phyloP scores from a whole-genome alignment of 2,797 vertebrate genomes.

The Heterohyrax brucei region DNA sequence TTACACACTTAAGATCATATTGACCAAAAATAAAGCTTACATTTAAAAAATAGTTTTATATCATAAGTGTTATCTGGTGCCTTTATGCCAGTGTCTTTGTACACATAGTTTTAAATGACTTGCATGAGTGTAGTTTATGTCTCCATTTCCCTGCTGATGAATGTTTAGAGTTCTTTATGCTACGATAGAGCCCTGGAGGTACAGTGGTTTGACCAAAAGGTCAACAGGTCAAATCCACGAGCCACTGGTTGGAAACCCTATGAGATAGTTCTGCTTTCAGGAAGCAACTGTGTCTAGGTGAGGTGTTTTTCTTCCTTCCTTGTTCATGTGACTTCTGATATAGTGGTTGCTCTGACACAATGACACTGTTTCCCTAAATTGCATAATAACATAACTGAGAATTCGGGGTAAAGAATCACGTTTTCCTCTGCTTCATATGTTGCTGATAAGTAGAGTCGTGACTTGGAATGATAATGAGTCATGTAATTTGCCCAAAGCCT shows the following conservation, averaged over 20 bases:
- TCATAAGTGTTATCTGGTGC: background rate
- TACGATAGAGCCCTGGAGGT: background rate
- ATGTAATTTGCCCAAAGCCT: conserved; percentile 44
- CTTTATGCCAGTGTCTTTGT: background rate
- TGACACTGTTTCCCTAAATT: background rate
- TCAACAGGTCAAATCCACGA: background rate
- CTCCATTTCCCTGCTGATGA: background rate
- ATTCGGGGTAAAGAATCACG: background rate
- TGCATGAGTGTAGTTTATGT: background rate
- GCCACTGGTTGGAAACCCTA: background rate
- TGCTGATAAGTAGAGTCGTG: conserved; percentile 23
- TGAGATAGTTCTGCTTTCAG: background rate
- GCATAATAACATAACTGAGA: background rate
- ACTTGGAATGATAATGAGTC: conserved; percentile 17
- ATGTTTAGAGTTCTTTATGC: background rate
- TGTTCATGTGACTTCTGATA: background rate
- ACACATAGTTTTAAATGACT: conserved; percentile 15
- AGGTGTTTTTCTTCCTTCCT: background rate
- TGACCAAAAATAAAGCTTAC: conserved; percentile 5
- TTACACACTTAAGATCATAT: conserved; percentile 9
- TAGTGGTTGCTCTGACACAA: background rate
- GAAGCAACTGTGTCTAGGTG: background rate
- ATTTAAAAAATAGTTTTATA: conserved; percentile 54
- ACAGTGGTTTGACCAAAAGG: background rate
- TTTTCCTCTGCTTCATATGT: background rate